Evolutionary conservation across 2,797 vertebrate species (phyloP).

Genomic region (Alectoris magna): DNA sequence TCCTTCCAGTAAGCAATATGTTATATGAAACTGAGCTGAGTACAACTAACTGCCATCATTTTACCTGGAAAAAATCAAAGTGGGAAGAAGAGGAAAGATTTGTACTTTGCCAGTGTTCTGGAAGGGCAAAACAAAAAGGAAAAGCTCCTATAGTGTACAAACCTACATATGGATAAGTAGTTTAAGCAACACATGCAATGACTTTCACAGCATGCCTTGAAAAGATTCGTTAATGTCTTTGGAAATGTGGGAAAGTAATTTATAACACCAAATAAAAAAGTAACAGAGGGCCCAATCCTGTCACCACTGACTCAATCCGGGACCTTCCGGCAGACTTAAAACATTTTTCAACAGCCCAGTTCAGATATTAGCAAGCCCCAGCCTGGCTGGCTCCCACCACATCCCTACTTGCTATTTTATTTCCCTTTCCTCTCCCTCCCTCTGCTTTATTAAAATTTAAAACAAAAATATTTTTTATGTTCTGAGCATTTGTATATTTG

Average conservation of each 20-base stretch:
- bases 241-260: slow-evolving; percentile 54
- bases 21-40: background rate
- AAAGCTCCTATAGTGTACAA: background rate
- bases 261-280: slow-evolving; percentile 34
- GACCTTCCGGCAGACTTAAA: background rate
- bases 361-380: slow-evolving; percentile 8
- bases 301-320: background rate
- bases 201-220: slow-evolving; percentile 12
- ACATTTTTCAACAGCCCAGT: slow-evolving; percentile 10
- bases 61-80: slow-evolving; percentile 23
- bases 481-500: background rate
- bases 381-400: slow-evolving; percentile 25
- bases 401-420: background rate
- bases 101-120: background rate
- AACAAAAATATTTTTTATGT: slow-evolving; percentile 1
- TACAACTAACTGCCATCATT: slow-evolving; percentile 26
- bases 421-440: background rate
- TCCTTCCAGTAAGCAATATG: slow-evolving; percentile 23
- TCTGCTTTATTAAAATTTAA: background rate
- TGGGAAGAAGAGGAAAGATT: background rate
- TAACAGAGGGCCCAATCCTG: slow-evolving; percentile 26
- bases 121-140: slow-evolving; percentile 23
- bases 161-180: slow-evolving; percentile 21
- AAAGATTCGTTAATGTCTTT: slow-evolving; percentile 26
- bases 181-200: background rate